Conservation (phyloP, 2,888 invertebrate species). For the Cylloceria caligata region DNA sequence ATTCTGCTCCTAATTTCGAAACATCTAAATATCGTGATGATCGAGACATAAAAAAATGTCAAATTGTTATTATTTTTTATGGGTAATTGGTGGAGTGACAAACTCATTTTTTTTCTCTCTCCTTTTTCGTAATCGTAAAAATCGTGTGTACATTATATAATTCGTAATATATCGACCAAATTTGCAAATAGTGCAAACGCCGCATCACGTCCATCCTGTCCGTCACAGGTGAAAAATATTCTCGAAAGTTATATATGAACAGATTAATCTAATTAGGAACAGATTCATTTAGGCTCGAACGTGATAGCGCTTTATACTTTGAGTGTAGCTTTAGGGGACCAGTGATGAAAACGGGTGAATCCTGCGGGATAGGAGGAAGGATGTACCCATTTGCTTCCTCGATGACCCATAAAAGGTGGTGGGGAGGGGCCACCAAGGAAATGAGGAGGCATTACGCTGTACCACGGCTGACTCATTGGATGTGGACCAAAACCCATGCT, state of each 20-base stretch:
- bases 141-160: constrained; percentile 26
- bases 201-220: constrained; percentile 8
- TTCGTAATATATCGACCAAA: constrained; percentile 27
- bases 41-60: constrained; percentile 43
- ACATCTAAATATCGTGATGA: constrained; percentile 35
- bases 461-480: constrained; percentile 81
- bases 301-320: constrained; percentile 77
- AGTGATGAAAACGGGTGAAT: constrained; percentile 82
- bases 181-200: constrained; percentile 31
- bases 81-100: background rate
- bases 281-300: constrained; percentile 69
- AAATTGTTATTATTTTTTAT: constrained; percentile 29
- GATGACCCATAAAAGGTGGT: constrained; percentile 81
- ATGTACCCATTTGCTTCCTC: constrained; percentile 81
- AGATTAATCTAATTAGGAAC: constrained; percentile 70
- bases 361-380: constrained; percentile 80
- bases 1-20: constrained; percentile 71
- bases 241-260: constrained; percentile 54
- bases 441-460: constrained; percentile 80
- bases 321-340: constrained; percentile 82
- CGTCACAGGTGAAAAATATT: constrained; percentile 40
- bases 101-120: constrained; percentile 33
- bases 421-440: constrained; percentile 81
- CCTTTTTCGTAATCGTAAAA: constrained; percentile 29
- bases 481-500: constrained; percentile 81